phyloP scores from a whole-genome alignment of 2,113 vertebrate species.

The Bubalus kerabau region DNA sequence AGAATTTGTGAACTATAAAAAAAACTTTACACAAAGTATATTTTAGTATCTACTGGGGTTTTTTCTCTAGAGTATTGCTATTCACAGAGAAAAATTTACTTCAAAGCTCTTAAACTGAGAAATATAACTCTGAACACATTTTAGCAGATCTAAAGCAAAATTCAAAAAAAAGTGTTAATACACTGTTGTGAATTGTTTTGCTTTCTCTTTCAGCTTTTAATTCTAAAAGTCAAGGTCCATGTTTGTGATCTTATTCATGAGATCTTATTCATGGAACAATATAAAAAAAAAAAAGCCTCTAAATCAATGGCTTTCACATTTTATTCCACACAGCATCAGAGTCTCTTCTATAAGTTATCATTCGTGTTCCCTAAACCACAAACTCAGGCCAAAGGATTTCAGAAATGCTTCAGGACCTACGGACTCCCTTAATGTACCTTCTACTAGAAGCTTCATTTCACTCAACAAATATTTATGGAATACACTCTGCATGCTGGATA shows the following conservation, averaged over 20 bases:
- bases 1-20: conserved; percentile 17
- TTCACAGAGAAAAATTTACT: conserved; percentile 46
- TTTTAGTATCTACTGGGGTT: conserved; percentile 29
- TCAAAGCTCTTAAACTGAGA: conserved; percentile 31
- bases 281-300: not conserved
- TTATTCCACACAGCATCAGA: not conserved
- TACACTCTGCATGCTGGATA: not conserved
- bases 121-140: conserved; percentile 25
- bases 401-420: not conserved
- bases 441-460: not conserved
- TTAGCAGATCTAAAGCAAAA: not conserved
- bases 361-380: not conserved
- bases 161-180: not conserved
- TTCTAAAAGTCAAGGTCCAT: not conserved
- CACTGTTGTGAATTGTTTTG: not conserved
- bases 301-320: not conserved
- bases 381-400: not conserved
- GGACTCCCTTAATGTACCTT: not conserved
- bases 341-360: not conserved
- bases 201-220: not conserved
- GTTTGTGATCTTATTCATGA: not conserved
- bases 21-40: conserved; percentile 47
- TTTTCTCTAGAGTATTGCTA: conserved; percentile 46
- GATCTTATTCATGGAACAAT: not conserved
- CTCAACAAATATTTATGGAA: not conserved